Base-by-base conservation (phyloP, 1,140 invertebrate species). In the Megalonaias nervosa region DNA sequence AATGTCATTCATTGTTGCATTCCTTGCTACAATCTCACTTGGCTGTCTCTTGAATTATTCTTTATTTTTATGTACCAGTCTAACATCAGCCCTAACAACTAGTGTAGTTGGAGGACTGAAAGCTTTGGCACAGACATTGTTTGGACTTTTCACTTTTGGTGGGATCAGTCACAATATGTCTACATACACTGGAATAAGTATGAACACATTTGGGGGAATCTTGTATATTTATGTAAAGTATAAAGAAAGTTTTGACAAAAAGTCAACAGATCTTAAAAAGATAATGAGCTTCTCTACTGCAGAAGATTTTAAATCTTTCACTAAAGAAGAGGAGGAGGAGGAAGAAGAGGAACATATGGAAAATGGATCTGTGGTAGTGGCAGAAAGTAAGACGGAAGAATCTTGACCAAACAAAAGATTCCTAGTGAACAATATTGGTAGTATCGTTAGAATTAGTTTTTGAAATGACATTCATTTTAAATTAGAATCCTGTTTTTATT, bases 141-240 rank as follows among this genome's bases (percentile, higher is more conserved):
- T 93, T 58, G 92, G 92, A 14, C 88, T 93, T 71, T 90, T 92
- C 71, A 89, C 91, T 4, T 92, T 93, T 86, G 92, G 91, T 13
- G 92, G 92, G 11, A 87, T 92, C 17, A 87, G 85, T 68, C 80
- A 88, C 69, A 89, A 90, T 60, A 19, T 81, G 16, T 68, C 86
- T 60, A 88, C 86, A 1, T 82, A 90, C 62, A 65, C 87, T 64
- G 92, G 92, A 75, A 89, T 92, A 61, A 66, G 78, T 68, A 77
- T 92, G 74, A 92, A 92, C 79, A 82, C 90, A 1, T 66, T 82
- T 23, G 92, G 91, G 9, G 90, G 91, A 14, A 68, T 90, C n/a
- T 73, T 89, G n/a, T 92, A 92, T 78, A 88, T 91, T 17, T 89
- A 84, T 75, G 82, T 87, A 4, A 92, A 92, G 71, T 92, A 90